A percentile compares a stretch with the other conserved stretches of the same genome.
Conservation (phyloP, 2,113 vertebrate species). For the Todiramphus saurophagus region DNA sequence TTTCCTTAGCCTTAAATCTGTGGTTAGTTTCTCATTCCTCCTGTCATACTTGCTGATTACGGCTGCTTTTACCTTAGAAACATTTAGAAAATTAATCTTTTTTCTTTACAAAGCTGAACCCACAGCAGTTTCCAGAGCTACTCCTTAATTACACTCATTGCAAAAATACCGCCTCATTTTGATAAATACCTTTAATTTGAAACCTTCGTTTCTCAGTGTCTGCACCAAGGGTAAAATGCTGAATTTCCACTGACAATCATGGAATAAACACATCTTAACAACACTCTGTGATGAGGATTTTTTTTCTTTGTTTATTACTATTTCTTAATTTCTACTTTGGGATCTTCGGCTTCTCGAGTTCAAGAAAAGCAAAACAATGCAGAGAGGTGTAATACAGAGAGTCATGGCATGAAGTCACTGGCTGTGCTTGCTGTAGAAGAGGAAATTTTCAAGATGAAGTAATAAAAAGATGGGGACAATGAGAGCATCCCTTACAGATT, state of each 20-base stretch:
- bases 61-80: slow-evolving; percentile 8
- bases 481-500: background rate
- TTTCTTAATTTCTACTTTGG: background rate
- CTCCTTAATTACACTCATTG: background rate
- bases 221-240: background rate
- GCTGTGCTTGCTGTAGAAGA: background rate
- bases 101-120: background rate
- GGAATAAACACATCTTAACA: background rate
- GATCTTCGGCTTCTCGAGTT: background rate
- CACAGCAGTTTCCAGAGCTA: background rate
- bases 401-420: background rate
- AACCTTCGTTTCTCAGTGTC: background rate
- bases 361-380: background rate
- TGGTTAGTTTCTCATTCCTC: background rate
- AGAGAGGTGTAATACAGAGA: background rate
- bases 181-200: slow-evolving; percentile 54
- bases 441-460: background rate
- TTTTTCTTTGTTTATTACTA: background rate
- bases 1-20: background rate
- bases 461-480: background rate
- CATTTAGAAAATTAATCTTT: background rate
- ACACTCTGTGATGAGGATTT: background rate
- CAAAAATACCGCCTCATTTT: slow-evolving; percentile 39
- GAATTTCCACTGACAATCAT: background rate
- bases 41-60: background rate